phyloP scores from a whole-genome alignment of 2,888 invertebrate species.

The Polyploca ridens region DNA sequence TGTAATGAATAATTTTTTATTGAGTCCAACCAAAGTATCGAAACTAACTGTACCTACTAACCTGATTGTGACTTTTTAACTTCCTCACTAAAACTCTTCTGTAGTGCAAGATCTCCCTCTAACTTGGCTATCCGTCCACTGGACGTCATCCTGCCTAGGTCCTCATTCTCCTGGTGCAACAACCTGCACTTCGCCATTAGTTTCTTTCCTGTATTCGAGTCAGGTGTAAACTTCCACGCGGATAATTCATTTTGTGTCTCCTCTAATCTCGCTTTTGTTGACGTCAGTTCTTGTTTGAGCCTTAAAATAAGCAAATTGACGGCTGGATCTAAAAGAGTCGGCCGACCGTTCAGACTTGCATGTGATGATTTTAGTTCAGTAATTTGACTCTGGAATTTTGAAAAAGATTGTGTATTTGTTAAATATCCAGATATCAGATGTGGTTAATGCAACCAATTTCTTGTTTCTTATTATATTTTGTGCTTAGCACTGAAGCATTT shows the following conservation, averaged over 20 bases:
- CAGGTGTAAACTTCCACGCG: constrained; percentile 99
- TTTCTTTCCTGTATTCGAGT: constrained; percentile 98
- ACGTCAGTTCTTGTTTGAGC: constrained; percentile 94
- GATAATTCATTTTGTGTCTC: constrained; percentile 99
- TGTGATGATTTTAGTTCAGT: constrained; percentile 96
- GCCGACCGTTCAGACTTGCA: constrained; percentile 91
- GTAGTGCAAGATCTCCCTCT: constrained; percentile 97
- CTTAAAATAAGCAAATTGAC: constrained; percentile 97
- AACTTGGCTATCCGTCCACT: constrained; percentile 97
- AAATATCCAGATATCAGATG: neutral
- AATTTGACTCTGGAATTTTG: constrained; percentile 91
- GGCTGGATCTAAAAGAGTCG: constrained; percentile 94
- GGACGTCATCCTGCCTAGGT: constrained; percentile 97
- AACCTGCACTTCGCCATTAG: constrained; percentile 98
- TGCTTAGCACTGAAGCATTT: too few species aligned
- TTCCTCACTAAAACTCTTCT: constrained; percentile 98
- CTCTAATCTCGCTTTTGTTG: constrained; percentile 95
- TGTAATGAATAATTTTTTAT: too few species aligned
- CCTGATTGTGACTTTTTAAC: constrained; percentile 98
- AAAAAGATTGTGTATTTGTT: constrained; percentile 12
- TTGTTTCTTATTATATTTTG: neutral
- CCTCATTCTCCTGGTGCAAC: constrained; percentile 98
- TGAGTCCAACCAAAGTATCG: too few species aligned
- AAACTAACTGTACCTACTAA: constrained; percentile 55
- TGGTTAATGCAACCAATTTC: neutral